These are phyloP conservation scores for Sander lucioperca DNA, from an alignment of 2,113 vertebrate genomes.

Conservation along the genomic window DNA sequence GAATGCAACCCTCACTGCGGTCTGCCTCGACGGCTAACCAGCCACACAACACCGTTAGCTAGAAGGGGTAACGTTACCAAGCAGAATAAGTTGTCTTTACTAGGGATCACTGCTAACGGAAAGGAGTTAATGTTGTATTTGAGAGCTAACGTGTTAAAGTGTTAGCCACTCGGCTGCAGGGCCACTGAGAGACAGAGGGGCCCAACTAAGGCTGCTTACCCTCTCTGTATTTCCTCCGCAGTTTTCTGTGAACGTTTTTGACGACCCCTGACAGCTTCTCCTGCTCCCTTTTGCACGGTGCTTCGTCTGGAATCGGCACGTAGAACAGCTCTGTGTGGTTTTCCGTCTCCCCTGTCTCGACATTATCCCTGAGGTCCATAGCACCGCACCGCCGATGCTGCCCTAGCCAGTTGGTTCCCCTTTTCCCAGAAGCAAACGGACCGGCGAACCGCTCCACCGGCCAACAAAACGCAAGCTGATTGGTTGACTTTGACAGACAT, in stretches of 20 bases:
- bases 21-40: constrained; percentile 8
- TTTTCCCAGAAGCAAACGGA: constrained; percentile 54
- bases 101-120: accelerated
- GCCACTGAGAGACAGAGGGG: constrained; percentile 37
- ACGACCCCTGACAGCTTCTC: constrained; percentile 96
- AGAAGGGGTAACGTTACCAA: too few relatives aligned
- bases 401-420: constrained; percentile 52
- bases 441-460: constrained; percentile 73
- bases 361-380: constrained; percentile 80
- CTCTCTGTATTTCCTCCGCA: constrained; percentile 97
- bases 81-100: neutral
- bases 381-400: constrained; percentile 49
- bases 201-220: constrained; percentile 83
- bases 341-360: constrained; percentile 75
- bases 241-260: constrained; percentile 94
- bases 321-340: constrained; percentile 58
- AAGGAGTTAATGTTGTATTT: neutral
- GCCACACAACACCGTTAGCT: neutral
- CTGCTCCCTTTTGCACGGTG: constrained; percentile 85
- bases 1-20: constrained; percentile 2
- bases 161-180: constrained; percentile 32
- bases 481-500: constrained; percentile 53
- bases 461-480: constrained; percentile 67
- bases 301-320: constrained; percentile 62
- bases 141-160: neutral